Evolutionary conservation across 2,113 vertebrate genomes (phyloP).

Genomic region (Lophius piscatorius): DNA sequence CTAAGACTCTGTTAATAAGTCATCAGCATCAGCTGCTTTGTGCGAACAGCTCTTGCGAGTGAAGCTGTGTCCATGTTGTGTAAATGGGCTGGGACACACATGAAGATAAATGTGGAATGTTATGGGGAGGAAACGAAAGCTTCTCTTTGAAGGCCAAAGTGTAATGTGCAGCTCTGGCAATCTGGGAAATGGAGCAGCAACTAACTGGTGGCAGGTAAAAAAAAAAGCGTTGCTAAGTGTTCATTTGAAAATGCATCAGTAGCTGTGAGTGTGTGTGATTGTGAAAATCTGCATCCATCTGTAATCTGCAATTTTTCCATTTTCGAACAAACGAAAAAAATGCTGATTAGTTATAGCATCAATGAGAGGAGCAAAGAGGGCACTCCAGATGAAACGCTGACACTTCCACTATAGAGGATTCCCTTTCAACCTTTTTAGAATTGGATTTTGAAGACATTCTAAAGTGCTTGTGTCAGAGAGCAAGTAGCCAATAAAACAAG

Average conservation of each 20-base stretch:
- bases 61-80: constrained; percentile 5
- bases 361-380: not conserved
- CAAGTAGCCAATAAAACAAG: constrained; percentile 43
- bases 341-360: not conserved
- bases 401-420: constrained; percentile 4
- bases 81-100: constrained; percentile 8
- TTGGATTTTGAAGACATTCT: constrained; percentile 37
- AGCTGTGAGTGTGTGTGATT: constrained; percentile 17
- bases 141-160: constrained; percentile 16
- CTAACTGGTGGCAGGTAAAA: constrained; percentile 34
- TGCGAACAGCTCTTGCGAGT: constrained; percentile 1
- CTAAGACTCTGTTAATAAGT: constrained; percentile 35
- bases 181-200: constrained; percentile 19
- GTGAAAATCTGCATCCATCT: not conserved
- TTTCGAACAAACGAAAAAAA: constrained; percentile 1
- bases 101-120: constrained; percentile 43
- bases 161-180: constrained; percentile 17
- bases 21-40: constrained; percentile 26
- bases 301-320: too few relatives aligned
- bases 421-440: constrained; percentile 12
- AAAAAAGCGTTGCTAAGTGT: constrained; percentile 22
- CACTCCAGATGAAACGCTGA: constrained; percentile 14
- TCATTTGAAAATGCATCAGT: constrained; percentile 22
- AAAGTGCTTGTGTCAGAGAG: constrained; percentile 36
- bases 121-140: constrained; percentile 31